Percentiles rank a stretch among this genome's conserved stretches.
Conservation (phyloP, 1,140 invertebrate genomes). For the Papilio machaon region DNA sequence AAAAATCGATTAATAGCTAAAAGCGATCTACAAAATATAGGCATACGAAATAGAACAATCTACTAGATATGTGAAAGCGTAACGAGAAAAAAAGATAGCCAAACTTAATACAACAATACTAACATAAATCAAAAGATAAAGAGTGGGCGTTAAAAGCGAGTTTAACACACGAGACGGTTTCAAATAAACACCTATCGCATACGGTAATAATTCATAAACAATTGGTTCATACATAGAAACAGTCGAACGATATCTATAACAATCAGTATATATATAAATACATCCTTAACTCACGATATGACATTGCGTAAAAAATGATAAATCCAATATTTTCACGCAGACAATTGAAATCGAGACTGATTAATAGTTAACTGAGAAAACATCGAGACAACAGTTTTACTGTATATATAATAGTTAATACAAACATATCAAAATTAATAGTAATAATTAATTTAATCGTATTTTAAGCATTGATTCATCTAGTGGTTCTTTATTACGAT, state of each 20-base stretch:
- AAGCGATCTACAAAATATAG: conserved; percentile 31
- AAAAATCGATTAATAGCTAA: conserved; percentile 1
- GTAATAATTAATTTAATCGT: neutral
- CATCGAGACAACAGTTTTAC: too few species aligned
- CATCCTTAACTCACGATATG: too few species aligned
- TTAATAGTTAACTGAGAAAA: too few species aligned
- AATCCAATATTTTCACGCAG: neutral
- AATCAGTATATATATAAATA: too few species aligned
- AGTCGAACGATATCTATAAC: neutral
- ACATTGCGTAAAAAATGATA: neutral
- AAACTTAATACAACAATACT: conserved; percentile 42
- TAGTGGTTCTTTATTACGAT: neutral
- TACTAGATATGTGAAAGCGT: conserved; percentile 36
- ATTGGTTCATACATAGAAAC: conserved; percentile 43
- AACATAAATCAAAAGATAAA: conserved; percentile 41
- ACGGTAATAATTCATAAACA: conserved; percentile 44
- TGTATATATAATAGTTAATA: neutral
- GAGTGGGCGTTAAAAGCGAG: conserved; percentile 29
- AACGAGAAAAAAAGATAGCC: conserved; percentile 11
- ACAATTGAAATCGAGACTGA: too few species aligned
- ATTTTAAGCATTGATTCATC: neutral
- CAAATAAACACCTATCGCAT: conserved; percentile 54
- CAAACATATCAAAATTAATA: too few species aligned
- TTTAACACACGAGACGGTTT: conserved; percentile 62
- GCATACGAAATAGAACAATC: conserved; percentile 32